These are phyloP conservation scores for Thalassarche chlororhynchos DNA, from an alignment of 2,113 vertebrate genomes.

Conservation along the genomic window DNA sequence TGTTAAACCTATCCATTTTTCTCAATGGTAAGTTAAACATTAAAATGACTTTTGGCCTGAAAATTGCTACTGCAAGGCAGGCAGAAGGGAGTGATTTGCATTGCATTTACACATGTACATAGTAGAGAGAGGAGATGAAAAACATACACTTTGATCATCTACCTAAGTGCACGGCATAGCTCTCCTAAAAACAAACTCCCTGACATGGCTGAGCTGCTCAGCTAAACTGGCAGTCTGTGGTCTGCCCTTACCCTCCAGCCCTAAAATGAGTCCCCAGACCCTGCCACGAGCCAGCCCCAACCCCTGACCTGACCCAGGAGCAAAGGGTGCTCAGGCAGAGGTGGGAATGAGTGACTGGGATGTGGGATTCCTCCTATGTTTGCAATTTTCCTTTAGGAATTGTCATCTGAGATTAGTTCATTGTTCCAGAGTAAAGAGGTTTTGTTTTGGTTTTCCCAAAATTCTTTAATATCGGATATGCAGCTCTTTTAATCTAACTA, in stretches of 20 bases:
- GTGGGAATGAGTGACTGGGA: too few relatives aligned
- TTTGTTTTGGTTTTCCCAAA: neutral
- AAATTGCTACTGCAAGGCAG: neutral
- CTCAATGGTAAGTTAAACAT: neutral
- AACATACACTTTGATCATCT: neutral
- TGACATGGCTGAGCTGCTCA: neutral
- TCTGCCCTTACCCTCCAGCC: neutral
- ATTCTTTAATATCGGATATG: neutral
- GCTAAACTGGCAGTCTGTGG: neutral
- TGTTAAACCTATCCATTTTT: neutral
- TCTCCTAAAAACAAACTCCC: neutral
- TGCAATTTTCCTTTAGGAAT: neutral
- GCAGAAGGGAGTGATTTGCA: neutral
- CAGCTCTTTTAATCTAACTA: neutral
- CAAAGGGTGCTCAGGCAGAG: neutral
- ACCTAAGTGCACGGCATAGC: neutral
- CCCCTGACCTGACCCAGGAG: neutral
- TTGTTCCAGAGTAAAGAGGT: neutral
- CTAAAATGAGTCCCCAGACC: neutral
- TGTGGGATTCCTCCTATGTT: neutral
- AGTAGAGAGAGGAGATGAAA: neutral
- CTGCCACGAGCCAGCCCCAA: neutral
- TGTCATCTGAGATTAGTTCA: neutral
- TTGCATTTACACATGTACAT: neutral
- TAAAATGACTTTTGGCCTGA: neutral